Evolutionary conservation across 2,113 vertebrate genomes (phyloP).

Genomic region (Mesitornis unicolor): DNA sequence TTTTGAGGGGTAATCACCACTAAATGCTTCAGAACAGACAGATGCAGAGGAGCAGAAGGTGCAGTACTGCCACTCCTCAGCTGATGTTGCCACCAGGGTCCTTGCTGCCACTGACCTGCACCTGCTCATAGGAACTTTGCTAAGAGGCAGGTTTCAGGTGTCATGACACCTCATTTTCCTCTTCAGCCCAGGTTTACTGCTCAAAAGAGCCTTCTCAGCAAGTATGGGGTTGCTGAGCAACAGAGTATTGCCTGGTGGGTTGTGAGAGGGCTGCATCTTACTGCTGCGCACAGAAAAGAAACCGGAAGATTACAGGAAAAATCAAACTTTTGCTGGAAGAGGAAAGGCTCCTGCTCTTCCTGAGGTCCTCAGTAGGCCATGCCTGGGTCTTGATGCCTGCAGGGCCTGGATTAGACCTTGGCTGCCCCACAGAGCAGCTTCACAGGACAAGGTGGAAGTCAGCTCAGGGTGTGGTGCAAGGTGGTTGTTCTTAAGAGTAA

Average conservation of each 20-base stretch:
- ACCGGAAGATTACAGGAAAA: conserved; percentile 11
- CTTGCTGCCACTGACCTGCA: background rate
- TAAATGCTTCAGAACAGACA: background rate
- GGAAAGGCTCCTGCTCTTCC: background rate
- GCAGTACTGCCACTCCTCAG: background rate
- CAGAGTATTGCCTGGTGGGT: background rate
- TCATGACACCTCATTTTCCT: background rate
- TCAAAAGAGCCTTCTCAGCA: conserved; percentile 16
- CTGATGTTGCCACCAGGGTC: too few relatives aligned
- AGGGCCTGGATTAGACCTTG: background rate
- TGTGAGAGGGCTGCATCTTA: background rate
- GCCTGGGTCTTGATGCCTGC: background rate
- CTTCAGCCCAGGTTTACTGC: background rate
- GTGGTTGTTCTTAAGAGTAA: background rate
- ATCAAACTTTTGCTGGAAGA: conserved; percentile 11
- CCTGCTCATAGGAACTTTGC: background rate
- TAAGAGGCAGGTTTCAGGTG: background rate
- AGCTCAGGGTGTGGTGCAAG: conserved; percentile 23
- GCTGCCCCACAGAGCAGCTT: background rate
- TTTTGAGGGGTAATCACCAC: background rate
- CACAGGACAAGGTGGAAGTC: background rate
- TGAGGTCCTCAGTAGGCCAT: background rate
- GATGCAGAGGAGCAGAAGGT: background rate
- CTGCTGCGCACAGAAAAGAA: background rate
- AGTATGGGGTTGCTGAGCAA: conserved; percentile 22